These are phyloP conservation scores for Aythya baeri DNA, from an alignment of 2,113 vertebrate species.

Conservation along the genomic window DNA sequence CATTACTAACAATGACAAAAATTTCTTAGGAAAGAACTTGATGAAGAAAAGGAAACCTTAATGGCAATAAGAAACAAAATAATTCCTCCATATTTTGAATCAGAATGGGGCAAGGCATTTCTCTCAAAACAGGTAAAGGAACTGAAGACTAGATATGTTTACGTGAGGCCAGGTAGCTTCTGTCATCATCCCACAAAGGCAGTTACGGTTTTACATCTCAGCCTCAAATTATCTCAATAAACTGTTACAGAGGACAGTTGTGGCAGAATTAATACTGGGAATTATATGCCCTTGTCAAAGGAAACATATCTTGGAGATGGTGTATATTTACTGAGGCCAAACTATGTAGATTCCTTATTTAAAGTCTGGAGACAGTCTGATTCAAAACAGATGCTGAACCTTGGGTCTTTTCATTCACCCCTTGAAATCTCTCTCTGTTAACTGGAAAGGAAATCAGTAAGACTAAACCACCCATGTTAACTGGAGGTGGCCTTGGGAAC, in stretches of 20 bases:
- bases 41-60: conserved; percentile 67
- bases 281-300: not conserved
- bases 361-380: not conserved
- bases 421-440: not conserved
- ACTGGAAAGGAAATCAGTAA: not conserved
- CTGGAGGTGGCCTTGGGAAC: not conserved
- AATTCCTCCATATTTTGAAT: conserved; percentile 84
- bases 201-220: not conserved
- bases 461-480: not conserved
- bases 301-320: not conserved
- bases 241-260: not conserved
- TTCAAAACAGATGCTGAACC: not conserved
- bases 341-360: not conserved
- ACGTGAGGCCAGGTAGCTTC: not conserved
- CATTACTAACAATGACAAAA: not conserved
- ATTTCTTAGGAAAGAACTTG: conserved; percentile 76
- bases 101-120: conserved; percentile 73
- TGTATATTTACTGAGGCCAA: not conserved
- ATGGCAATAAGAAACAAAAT: conserved; percentile 74
- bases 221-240: not conserved
- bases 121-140: conserved; percentile 69
- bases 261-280: not conserved
- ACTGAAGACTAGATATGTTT: not conserved
- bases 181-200: not conserved
- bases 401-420: not conserved